A percentile compares a stretch with the other conserved stretches of the same genome.
Evolutionary conservation across 1,140 invertebrate species (phyloP).

Genomic region (Drosophila watanabei): DNA sequence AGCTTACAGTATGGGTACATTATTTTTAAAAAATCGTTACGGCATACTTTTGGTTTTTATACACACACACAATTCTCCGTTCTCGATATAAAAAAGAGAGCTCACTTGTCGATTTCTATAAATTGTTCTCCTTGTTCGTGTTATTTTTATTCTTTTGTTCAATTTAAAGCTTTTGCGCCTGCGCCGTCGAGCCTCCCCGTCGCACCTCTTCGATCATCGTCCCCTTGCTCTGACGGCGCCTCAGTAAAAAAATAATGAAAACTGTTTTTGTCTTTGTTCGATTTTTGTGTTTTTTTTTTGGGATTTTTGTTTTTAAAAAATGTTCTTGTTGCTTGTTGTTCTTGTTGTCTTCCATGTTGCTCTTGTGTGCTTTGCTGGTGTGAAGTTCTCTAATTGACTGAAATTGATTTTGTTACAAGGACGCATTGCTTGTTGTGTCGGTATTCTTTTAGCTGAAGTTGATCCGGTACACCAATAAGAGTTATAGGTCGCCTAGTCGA

Average conservation of each 20-base stretch:
- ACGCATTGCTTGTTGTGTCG: slow-evolving; percentile 68
- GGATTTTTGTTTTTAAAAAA: slow-evolving; percentile 50
- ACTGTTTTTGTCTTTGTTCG: slow-evolving; percentile 46
- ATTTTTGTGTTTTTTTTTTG: slow-evolving; percentile 24
- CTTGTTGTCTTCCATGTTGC: slow-evolving; percentile 29
- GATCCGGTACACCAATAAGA: slow-evolving; percentile 70
- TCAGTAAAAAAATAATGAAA: slow-evolving; percentile 83
- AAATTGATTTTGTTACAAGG: slow-evolving; percentile 85
- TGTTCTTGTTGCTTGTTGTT: slow-evolving; percentile 55
- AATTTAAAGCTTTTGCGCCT: slow-evolving; percentile 84
- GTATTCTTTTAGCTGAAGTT: slow-evolving; percentile 49
- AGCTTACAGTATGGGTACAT: slow-evolving; percentile 66
- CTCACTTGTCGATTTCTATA: slow-evolving; percentile 35
- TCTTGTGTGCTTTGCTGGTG: slow-evolving; percentile 46
- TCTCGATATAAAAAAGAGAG: slow-evolving; percentile 63
- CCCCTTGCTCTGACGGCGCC: slow-evolving; percentile 47
- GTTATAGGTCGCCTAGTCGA: slow-evolving; percentile 16
- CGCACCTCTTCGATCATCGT: neutral
- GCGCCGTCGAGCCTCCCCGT: slow-evolving; percentile 50
- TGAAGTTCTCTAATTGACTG: slow-evolving; percentile 77
- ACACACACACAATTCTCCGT: slow-evolving; percentile 54
- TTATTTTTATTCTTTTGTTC: slow-evolving; percentile 61
- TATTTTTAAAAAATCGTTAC: slow-evolving; percentile 68
- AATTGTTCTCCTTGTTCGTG: slow-evolving; percentile 58
- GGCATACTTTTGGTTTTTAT: slow-evolving; percentile 49